phyloP scores from a whole-genome alignment of 2,888 invertebrate genomes.

The Hanleya hanleyi region DNA sequence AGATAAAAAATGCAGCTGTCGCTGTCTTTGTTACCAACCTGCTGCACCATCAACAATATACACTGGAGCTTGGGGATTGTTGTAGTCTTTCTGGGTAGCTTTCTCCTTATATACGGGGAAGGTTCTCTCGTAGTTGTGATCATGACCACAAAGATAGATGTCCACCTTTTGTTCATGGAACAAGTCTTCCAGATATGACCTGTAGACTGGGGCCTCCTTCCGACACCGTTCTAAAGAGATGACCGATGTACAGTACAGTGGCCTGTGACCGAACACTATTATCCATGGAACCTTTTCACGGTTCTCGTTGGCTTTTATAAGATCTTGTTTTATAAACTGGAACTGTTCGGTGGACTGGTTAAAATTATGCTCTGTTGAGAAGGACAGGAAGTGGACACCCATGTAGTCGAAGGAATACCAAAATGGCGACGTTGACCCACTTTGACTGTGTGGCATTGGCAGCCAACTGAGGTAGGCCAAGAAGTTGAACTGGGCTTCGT shows the following conservation, averaged over 20 bases:
- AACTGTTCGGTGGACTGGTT: slow-evolving; percentile 32
- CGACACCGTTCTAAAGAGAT: slow-evolving; percentile 13
- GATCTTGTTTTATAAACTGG: slow-evolving; percentile 36
- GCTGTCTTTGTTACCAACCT: background rate
- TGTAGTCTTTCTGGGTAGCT: background rate
- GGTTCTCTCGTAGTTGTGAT: slow-evolving; percentile 9
- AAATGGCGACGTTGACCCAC: slow-evolving; percentile 30
- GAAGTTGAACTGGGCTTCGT: slow-evolving; percentile 37
- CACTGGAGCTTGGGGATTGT: background rate
- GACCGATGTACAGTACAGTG: slow-evolving; percentile 37
- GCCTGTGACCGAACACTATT: slow-evolving; percentile 40
- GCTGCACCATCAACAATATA: slow-evolving; percentile 2
- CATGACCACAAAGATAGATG: slow-evolving; percentile 1
- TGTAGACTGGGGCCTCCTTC: background rate
- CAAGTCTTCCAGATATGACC: background rate
- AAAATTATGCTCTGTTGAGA: slow-evolving; percentile 40
- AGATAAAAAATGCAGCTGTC: too few species aligned
- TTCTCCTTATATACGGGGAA: background rate
- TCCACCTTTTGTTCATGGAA: slow-evolving; percentile 1
- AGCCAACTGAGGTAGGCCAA: slow-evolving; percentile 41
- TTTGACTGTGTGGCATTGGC: slow-evolving; percentile 32
- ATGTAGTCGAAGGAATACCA: slow-evolving; percentile 45
- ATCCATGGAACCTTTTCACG: slow-evolving; percentile 36
- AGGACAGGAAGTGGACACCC: slow-evolving; percentile 36
- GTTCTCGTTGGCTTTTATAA: slow-evolving; percentile 34